phyloP scores from a whole-genome alignment of 1,140 invertebrate species.

The Calliopsis andreniformis region DNA sequence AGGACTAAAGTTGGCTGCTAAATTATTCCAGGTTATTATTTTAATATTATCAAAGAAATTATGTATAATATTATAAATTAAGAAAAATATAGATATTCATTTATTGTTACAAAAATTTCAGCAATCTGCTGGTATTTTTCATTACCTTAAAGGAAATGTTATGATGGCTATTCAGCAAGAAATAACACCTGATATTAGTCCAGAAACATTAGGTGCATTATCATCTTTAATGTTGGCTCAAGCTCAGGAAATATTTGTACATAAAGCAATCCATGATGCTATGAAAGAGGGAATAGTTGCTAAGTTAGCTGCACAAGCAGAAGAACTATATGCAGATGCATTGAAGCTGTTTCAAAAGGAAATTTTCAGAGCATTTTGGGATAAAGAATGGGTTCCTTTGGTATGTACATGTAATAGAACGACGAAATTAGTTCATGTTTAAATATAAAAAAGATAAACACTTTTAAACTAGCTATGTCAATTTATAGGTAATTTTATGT shows the following conservation, averaged over 20 bases:
- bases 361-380: constrained; percentile 91
- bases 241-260: constrained; percentile 98
- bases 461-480: no score
- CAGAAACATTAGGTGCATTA: constrained; percentile 94
- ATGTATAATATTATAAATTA: constrained; percentile 3
- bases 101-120: constrained; percentile 78
- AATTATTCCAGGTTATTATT: constrained; percentile 91
- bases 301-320: constrained; percentile 94
- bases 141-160: constrained; percentile 92
- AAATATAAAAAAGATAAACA: no score
- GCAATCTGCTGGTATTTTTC: constrained; percentile 96
- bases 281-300: constrained; percentile 97
- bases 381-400: constrained; percentile 91
- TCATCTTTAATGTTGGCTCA: constrained; percentile 96
- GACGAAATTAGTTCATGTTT: no score
- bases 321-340: constrained; percentile 96
- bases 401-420: constrained; percentile 76
- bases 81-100: constrained; percentile 14
- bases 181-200: constrained; percentile 96
- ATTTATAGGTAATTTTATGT: no score
- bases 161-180: constrained; percentile 95
- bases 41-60: background rate
- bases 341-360: constrained; percentile 94
- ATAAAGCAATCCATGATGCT: constrained; percentile 95
- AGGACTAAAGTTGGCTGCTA: constrained; percentile 95